phyloP scores from a whole-genome alignment of 2,113 vertebrate genomes.

The Psilopsiagon aymara region DNA sequence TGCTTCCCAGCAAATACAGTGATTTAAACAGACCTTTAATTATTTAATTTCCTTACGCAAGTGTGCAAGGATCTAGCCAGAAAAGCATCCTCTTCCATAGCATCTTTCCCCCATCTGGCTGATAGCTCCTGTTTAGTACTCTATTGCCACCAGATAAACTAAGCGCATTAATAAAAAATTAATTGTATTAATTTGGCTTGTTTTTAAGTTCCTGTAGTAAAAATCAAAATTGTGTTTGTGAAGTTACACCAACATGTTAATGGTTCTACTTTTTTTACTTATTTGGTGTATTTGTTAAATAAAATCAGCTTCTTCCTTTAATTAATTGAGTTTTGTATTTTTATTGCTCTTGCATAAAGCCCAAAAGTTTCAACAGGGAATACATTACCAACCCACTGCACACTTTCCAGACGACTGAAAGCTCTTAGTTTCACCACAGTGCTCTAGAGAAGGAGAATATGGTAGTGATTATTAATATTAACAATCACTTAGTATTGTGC shows the following conservation, averaged over 20 bases:
- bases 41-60: slow-evolving; percentile 25
- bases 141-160: neutral
- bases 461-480: neutral
- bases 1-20: neutral
- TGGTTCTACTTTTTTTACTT: neutral
- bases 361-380: slow-evolving; percentile 36
- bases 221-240: neutral
- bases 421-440: neutral
- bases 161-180: neutral
- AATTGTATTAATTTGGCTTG: neutral
- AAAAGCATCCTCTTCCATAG: neutral
- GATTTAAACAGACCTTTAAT: slow-evolving; percentile 23
- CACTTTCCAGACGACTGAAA: neutral
- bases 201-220: neutral
- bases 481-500: neutral
- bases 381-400: neutral
- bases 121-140: neutral
- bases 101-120: neutral
- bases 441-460: neutral
- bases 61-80: neutral
- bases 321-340: slow-evolving; percentile 57
- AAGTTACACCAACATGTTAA: neutral
- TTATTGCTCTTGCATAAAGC: slow-evolving; percentile 8
- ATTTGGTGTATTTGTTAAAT: slow-evolving; percentile 23
- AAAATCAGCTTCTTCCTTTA: slow-evolving; percentile 39